Base-by-base conservation (phyloP, 1,140 invertebrate genomes). In the Cydia splendana region DNA sequence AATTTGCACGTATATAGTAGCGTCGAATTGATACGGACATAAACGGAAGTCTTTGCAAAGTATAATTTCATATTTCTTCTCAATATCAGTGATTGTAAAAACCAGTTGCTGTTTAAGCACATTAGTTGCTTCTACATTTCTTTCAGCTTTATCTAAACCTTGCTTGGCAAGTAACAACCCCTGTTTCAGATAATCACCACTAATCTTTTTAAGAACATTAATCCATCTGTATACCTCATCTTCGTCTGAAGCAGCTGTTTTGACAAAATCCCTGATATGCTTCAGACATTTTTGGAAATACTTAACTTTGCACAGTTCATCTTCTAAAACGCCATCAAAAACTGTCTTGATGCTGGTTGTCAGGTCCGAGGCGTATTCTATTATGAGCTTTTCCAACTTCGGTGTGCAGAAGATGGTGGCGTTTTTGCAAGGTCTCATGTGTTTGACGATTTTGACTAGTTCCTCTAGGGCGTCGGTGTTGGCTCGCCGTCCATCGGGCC, bases 131-230 rank as follows among this genome's bases (percentile, higher is more conserved):
- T 67, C 74, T 9, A 45, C 76, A 28, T 79, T 48, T 20, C 79
- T 74, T 12, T 48, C 62, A 1, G 18, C 20, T 30, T 79, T 45
- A 69, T 79, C 74, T 6, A 84, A 69, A 73, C 75, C 77, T 18
- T 81, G 78, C 10, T 51, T 15, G n/a, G 80, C 65, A 45, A 82
- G 84, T 15, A 73, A 62, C 0, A 76, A 71, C 13, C 81, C 79
- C 45, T 83, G 80, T 71, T 86, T 78, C 77, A 90, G 88, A 67
- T 87, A 88, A 78, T 81, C 85, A 1, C 80, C 79, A 65, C 79
- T 85, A 15, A 91, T 88, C 78, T 82, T 91, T 74, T 92, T 92
- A 6, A 91, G 76, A 13, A 83, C n/a, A 28, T 84, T 79, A 62
- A 79, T 84, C 90, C 89, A 92, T 15, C 82, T 48, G 20, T 85